Evolutionary conservation across 2,113 vertebrate species (phyloP), one percentile per base, ranked within the genome.

Genomic region (Aegotheles bennettii): DNA sequence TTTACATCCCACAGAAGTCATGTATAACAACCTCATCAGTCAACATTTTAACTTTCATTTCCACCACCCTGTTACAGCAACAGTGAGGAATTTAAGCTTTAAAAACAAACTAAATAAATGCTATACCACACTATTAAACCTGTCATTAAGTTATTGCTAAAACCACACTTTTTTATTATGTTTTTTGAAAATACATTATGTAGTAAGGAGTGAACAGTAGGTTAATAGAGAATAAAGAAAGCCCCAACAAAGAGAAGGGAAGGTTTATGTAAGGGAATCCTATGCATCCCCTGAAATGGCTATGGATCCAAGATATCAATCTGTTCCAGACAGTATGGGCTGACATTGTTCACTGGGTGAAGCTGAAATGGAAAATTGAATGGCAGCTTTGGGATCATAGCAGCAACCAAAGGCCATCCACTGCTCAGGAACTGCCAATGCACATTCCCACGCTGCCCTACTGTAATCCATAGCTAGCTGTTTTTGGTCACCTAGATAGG

Each of bases 351-450:
- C 85, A 51, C 56, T 87, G 51, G 79, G 73, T 86, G 87, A 93
- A 94, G 31, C 79, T 92, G 90, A 81, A 94, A 92, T 90, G 80
- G 93, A 95, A 95, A 94, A 96, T 71, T 84, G 92, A 90, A 71
- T 65, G 75, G 47, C 86, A 93, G 73, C 45, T 87, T 77, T 10
- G 9, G 48, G 80, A 96, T 93, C 69, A 24, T 1, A 68, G 76
- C 64, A 85, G 64, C 92, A 94, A 69, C 56, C 85, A 81, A 84
- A 84, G 86, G 88, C 91, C 43, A 67, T 19, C 79, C 1, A 1
- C 60, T 2, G 3, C 82, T 74, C 88, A 47, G 73, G 48, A 89
- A 1, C 36, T 89, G 90, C 67, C 71, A 36, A 3, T 64, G 40
- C 29, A 8, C 74, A 25, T 90, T 93, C 64, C 76, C 7, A 0